Base-by-base conservation (phyloP, 2,888 invertebrate species). In the Cylindroiulus punctatus region DNA sequence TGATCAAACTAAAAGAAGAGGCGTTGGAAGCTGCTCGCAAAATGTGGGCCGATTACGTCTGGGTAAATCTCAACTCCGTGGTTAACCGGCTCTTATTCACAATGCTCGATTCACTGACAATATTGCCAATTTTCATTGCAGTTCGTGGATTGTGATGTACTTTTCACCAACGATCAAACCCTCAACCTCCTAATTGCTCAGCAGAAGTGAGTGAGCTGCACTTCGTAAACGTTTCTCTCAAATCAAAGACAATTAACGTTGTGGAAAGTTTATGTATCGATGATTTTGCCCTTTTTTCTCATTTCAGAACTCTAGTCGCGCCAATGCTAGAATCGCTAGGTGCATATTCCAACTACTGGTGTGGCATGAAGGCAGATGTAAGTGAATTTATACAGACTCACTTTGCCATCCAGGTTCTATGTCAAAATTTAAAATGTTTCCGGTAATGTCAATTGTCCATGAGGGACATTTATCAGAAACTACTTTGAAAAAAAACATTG, bases 291-390 rank as follows among this genome's bases (percentile, higher is more conserved):
- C 30, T 4, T 0, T 26, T 36, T 36, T 7, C 3, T 57, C 30
- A 10, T 26, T 5, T 84, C 88, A 91, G 91, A 88, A 89, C 90
- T 8, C 88, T 97, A 14, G 93, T 95, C 3, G 95, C 97, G 0
- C 98, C 98, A 0, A 94, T 98, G 94, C 92, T 98, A 44, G 92
- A 94, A 86, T 96, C 97, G 0, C 95, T 96, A 87, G 95, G 96
- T 19, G 91, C 96, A 57, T 98, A 98, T 91, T 97, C 97, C 26
- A 99, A 99, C 91, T 99, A 97, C 91, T 99, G 98, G 98, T 96
- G 96, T 89, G 98, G 95, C 4, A 97, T 98, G 96, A 94, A 95
- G 0, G 92, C 94, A 0, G 93, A 95, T 65, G 89, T 88, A 86
- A 85, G 44, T 86, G 81, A 17, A 57, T 36, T 36, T 2, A 36